Evolutionary conservation across 2,888 invertebrate species (phyloP), one percentile per base, ranked within the genome.

Genomic region (Thumatha senex): DNA sequence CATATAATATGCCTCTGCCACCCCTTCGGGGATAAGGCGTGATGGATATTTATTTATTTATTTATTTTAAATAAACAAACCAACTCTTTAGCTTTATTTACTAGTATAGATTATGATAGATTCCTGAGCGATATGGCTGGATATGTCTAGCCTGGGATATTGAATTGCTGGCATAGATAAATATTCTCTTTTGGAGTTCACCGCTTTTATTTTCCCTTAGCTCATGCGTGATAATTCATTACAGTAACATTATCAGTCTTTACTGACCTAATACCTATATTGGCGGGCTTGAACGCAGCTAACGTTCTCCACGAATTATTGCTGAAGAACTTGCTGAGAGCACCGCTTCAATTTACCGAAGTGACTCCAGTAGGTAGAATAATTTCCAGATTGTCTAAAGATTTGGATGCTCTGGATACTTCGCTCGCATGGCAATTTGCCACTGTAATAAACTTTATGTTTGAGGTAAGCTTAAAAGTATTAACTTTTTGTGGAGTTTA

Each of bases 281-380:
- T 95, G 89, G 95, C 94, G 81, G 86, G 94, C 90, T 92, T 94
- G 93, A 89, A 90, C 63, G 96, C 96, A 61, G 95, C 96, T 61
- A 83, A 79, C 72, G 71, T 86, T 46, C 86, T 95, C 72, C 95
- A 95, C 86, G 78, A 83, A 55, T 72, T 81, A 40, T 84, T 96
- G 80, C 84, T 96, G 71, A 72, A 76, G 48, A 93, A 93, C 73
- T 92, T 96, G 56, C 76, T 96, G 57, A 92, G 92, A 76, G 92
- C 94, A 67, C 96, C 96, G 40, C 93, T 96, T 89, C 92, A 93
- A 74, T 94, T 96, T 89, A 96, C 95, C 86, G 96, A 96, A 82
- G 94, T 94, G 63, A 96, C 96, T 44, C 96, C 96, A 29, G 70
- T 93, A 58, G 96, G 96, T 75, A 92, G 96, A 67, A 93, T 96